Evolutionary conservation across 2,113 vertebrate genomes (phyloP), one percentile per base, ranked within the genome.

Genomic region (Phrynosoma platyrhinos): DNA sequence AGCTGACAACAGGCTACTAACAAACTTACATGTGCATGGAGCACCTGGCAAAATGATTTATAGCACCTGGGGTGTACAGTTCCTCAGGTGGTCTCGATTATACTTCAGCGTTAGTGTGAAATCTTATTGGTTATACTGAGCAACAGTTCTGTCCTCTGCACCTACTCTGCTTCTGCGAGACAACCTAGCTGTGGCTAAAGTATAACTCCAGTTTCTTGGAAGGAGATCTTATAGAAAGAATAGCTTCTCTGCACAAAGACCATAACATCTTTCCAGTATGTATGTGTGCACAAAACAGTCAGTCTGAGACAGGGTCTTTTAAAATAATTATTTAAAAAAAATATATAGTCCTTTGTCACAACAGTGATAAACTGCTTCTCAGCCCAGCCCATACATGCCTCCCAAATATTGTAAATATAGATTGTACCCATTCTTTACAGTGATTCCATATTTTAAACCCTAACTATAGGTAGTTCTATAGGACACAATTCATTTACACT

Each of bases 1-100:
- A 88, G 32, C 18, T 72, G 68, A 88, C 75, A 72, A 58, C 53
- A 84, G 36, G 47, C 75, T 79, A 83, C 66, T 88, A 71, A 58
- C 83, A 79, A 71, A 58, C 81, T 88, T 77, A 76, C 42, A 84
- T 76, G 53, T 47, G 47, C 74, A 68, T 62, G 52, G 52, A 81
- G 78, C 66, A 80, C 85, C 85, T 80, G 68, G 85, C 72, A 80
- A 71, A 87, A 74, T 81, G 78, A 87, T 87, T 81, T 87, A 87
- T 81, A n/a, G 79, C 68, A 81, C 55, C 25, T 81, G 85, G 18
- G 78, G 30, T 80, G 23, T 32, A 81, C 58, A n/a, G 36, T 72
- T 68, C 21, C 64, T 58, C 78, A 80, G 40, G 68, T 25, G 52
- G 66, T 52, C 53, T 87, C 27, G 32, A 81, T 87, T 81, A 87